Evolutionary conservation across 1,140 invertebrate species (phyloP), one percentile per base, ranked within the genome.

Genomic region (Aphelenchoides besseyi): DNA sequence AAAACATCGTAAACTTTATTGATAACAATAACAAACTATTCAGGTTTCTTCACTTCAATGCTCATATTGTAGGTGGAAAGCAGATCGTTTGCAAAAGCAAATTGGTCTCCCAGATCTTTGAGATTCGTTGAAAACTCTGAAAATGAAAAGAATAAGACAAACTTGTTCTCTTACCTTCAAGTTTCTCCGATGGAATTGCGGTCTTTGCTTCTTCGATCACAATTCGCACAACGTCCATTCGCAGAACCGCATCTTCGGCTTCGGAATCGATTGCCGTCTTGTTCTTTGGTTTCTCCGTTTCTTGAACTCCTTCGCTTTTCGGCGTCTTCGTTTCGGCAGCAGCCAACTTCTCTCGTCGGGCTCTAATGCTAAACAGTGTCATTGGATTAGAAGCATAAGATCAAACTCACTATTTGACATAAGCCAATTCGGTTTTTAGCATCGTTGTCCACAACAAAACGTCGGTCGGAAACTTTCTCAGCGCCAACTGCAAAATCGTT

Each of bases 351-450:
- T 12, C 41, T 12, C 23, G 41, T 23, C 41, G 41, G 23, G 12
- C 12, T 23, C 23, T 23, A 23, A 48, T 48, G 41, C 41, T 48
- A 23, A 48, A 48, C 12, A 23, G 35, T n/a, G 63, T 9, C 8
- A 66, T 9, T 66, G 8, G 64, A 66, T 18, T 9, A 66, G 63
- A 9, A 66, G 48, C n/a, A 59, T 64, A 69, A 64, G 9, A 69
- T 12, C 8, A 26, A 74, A 71, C 73, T 48, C 26, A 71, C 69
- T 71, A 71, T 74, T 71, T 71, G 2, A 74, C 69, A 33, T 71
- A 71, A n/a, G 36, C 28, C 3, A 71, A 28, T 63, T 79, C 77
- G 3, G 77, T 74, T 8, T 74, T n/a, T 33, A 79, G 79, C n/a
- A 79, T 52, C 16, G 72, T 55, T 30, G 63, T 63, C 63, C 73